Evolutionary conservation across 2,113 vertebrate species (phyloP), one percentile per base, ranked within the genome.

Genomic region (Carassius carassius): DNA sequence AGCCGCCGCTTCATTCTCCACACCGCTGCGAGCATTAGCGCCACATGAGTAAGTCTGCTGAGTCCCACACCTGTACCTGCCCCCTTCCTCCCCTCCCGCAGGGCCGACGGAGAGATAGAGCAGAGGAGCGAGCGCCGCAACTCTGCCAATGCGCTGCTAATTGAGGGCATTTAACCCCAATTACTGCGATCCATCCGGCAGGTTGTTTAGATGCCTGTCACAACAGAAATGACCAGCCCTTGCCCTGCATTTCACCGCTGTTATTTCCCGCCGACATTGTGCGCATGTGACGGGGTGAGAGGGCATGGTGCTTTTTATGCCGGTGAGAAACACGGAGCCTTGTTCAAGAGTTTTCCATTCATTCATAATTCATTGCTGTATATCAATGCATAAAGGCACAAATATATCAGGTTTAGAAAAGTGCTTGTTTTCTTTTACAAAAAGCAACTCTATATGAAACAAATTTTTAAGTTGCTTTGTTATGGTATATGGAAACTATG

Each of bases 131-230:
- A n/a, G 56, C 41, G 67, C 37, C 70, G 51, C 14, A n/a, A 47
- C 74, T 73, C 35, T 75, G 78, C 32, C 84, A 86, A 79, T 79
- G 77, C 13, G 67, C 19, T 74, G 67, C 62, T 87, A 78, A 86
- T 87, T 84, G 82, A 87, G 79, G 63, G 67, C 82, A 84, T 88
- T 87, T 88, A 89, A 88, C 88, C 88, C 76, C 88, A 89, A 88
- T 88, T 86, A 88, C 69, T 9, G 32, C 37, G 49, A 47, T 82
- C 70, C 75, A 83, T 81, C 72, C 81, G 23, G 83, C 87, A 83
- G 78, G 86, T 84, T 86, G 82, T 79, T 78, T 74, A 60, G 78
- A 82, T 83, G 88, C 75, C 25, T 76, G 58, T 51, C 84, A 84
- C 79, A 84, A 83, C 67, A 85, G 32, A 89, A 85, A 87, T 83